These are phyloP conservation scores for Schizopygopsis pylzovi DNA, from an alignment of 2,797 vertebrate genomes.

Conservation along the genomic window DNA sequence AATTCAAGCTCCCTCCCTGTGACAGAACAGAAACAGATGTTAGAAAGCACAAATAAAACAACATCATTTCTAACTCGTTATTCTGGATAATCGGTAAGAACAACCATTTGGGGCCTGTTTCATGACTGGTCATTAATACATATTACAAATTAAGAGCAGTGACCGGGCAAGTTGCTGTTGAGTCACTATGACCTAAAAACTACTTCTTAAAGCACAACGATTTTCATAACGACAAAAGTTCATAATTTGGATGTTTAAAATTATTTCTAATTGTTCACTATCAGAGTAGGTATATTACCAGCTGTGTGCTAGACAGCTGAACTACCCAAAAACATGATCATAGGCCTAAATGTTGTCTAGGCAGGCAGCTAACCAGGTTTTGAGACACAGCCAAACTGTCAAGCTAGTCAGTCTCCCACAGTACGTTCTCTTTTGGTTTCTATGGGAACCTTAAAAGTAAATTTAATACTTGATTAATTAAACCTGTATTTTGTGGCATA, in stretches of 20 bases:
- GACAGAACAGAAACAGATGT: constrained; percentile 18
- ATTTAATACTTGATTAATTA: background rate
- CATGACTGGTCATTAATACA: background rate
- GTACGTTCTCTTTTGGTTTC: background rate
- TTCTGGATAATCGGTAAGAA: background rate
- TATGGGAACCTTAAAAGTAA: background rate
- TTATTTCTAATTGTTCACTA: background rate
- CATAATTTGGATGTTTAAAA: background rate
- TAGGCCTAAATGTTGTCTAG: background rate
- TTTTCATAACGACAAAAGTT: background rate
- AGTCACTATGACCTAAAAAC: background rate
- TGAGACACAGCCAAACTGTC: background rate
- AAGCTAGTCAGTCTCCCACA: background rate
- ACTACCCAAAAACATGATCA: background rate
- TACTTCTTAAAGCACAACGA: background rate
- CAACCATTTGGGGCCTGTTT: background rate
- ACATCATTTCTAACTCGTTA: background rate
- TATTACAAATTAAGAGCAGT: background rate
- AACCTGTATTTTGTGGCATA: background rate
- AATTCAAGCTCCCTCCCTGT: background rate
- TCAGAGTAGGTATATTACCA: background rate
- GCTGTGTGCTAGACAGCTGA: background rate
- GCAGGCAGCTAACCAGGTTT: background rate
- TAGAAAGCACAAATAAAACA: background rate
- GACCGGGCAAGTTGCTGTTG: background rate